phyloP scores from a whole-genome alignment of 35 echinoderm and acorn worm species.

The Apostichopus japonicus region DNA sequence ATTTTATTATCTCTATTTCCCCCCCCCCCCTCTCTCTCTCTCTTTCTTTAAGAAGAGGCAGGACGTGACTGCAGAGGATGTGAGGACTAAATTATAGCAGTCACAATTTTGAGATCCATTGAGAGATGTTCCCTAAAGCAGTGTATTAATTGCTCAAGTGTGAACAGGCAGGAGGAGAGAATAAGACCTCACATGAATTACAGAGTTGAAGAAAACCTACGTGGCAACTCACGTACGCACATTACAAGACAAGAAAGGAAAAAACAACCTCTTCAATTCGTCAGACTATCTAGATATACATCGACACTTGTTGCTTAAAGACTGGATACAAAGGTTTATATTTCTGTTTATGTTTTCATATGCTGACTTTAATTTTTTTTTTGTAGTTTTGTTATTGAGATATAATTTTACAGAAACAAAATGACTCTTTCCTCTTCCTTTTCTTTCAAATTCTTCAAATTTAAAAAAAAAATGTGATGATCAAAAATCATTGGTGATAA shows the following conservation, averaged over 20 bases:
- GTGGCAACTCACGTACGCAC: background rate
- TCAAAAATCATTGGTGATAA: too few species aligned
- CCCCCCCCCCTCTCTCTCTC: background rate
- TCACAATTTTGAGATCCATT: background rate
- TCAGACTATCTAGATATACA: background rate
- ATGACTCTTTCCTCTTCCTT: too few species aligned
- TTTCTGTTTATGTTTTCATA: too few species aligned
- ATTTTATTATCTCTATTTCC: background rate
- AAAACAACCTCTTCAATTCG: background rate
- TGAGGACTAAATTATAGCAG: constrained; percentile 2
- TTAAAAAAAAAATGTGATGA: too few species aligned
- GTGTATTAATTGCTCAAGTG: background rate
- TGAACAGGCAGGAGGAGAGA: background rate
- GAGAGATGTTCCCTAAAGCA: constrained; percentile 22
- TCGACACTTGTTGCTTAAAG: too few species aligned
- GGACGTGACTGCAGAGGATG: background rate
- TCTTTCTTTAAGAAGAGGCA: background rate
- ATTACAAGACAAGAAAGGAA: background rate
- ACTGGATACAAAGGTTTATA: too few species aligned
- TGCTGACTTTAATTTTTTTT: too few species aligned
- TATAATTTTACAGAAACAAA: too few species aligned
- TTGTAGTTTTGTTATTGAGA: too few species aligned
- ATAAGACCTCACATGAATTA: background rate
- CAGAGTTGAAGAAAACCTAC: background rate
- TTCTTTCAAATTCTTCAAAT: too few species aligned